Base-by-base conservation (phyloP, 2,888 invertebrate species). In the Melipona bicolor region DNA sequence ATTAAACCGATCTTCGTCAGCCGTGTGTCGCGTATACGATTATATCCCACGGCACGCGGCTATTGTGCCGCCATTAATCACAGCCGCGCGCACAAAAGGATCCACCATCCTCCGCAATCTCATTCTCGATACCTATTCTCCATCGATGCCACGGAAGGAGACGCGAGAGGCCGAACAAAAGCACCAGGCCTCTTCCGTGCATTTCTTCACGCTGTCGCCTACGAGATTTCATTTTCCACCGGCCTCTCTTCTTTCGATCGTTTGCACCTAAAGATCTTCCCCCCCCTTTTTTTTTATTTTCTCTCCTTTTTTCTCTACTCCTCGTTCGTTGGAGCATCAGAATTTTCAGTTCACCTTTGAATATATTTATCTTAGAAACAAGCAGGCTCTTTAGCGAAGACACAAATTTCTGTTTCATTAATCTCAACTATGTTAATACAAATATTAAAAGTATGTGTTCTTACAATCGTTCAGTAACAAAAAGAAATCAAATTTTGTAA, bases 51-150 rank as follows among this genome's bases (percentile, higher is more conserved):
- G 79, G 79, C 85, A 84, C 70, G 76, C 84, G 77, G 84, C 85
- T 36, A 84, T 85, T 85, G 80, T 80, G 80, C 77, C 80, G 76
- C 77, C 74, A 84, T 85, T 85, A 85, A 85, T 85, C 85, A 85
- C 77, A 68, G 84, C 69, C 56, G 61, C 15, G 79, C 70, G 62
- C 71, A 84, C 84, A 84, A 84, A 85, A 85, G 84, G 85, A 85
- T 84, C 76, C 72, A 68, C 78, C 78, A 52, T 78, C 79, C 85
- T 85, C 76, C 79, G 85, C 81, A 74, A 81, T 84, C 81, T 56
- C 77, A 61, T 84, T 80, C 84, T 69, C 85, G 85, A 77, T 81
- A 78, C 68, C 72, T 79, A 70, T 78, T 71, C 81, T 61, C 36
- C 67, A 56, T 64, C 85, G 80, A 80, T 71, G 77, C 81, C 56